Base-by-base conservation (phyloP, 2,888 invertebrate species). In the Drosophila paracracens region DNA sequence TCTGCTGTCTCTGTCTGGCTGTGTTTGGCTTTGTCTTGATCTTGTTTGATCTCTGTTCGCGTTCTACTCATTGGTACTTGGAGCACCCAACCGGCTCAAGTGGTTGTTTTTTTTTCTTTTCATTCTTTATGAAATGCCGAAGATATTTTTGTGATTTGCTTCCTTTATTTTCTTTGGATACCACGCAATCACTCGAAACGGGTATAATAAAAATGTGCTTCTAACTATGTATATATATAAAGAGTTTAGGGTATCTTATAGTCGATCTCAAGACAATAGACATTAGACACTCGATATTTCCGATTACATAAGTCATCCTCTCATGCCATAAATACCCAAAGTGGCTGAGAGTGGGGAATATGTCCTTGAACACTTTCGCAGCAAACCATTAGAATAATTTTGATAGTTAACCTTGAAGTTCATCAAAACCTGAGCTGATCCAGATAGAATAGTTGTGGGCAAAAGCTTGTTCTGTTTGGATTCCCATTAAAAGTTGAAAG, bases 1-100 rank as follows among this genome's bases (percentile, higher is more conserved):
- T 16, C 16, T 46, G 25, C 16, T 16, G 16, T 46, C 16, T 46
- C 46, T 46, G 46, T 43, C 43, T 43, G 21, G 21, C 43, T 43
- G 13, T n/a, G n/a, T 46, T 7, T 46, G 46, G 46, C 46, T 46
- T 16, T 46, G 46, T 16, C 46, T 25, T 8, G 46, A 46, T 46
- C 25, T 46, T 46, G 46, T 46, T 25, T 46, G 46, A 46, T 46
- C 25, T 46, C 46, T 4, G 46, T 2, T 46, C 46, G 46, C 46
- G 46, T 46, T 46, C 46, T 46, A 46, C 25, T 16, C 46, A 46
- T 25, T 46, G 46, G 2, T 46, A 46, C 46, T 46, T 46, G 25
- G 25, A 25, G 46, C 25, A 25, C 46, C 46, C 46, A 46, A 16
- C 25, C 16, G 46, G 25, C 46, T 46, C 25, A 46, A 46, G 46